A percentile compares a stretch with the other conserved stretches of the same genome.
Evolutionary conservation across 2,888 invertebrate species (phyloP).

Genomic region (Drosophila demipolita): DNA sequence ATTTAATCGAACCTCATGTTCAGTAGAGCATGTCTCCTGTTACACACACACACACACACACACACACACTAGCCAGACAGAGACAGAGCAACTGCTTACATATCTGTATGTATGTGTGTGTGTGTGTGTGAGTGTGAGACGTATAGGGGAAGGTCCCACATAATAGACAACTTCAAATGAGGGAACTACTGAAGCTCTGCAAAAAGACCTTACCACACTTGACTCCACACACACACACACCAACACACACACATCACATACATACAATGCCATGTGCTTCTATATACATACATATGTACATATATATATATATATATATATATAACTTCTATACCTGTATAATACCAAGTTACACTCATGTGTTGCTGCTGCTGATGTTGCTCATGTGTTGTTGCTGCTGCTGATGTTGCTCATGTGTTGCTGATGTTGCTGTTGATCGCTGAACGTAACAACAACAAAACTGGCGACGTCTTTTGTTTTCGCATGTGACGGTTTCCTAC

Average conservation of each 20-base stretch:
- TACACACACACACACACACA: constrained; percentile 63
- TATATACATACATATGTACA: not conserved
- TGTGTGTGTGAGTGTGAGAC: constrained; percentile 29
- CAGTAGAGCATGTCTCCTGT: constrained; percentile 84
- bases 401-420: constrained; percentile 33
- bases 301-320: not conserved
- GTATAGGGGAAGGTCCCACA: constrained; percentile 57
- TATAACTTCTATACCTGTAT: constrained; percentile 13
- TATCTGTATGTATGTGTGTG: not conserved
- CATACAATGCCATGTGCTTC: not conserved
- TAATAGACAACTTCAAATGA: constrained; percentile 65
- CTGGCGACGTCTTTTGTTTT: constrained; percentile 61
- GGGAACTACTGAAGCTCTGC: constrained; percentile 82
- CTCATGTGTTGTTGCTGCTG: constrained; percentile 26
- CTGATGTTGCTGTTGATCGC: constrained; percentile 61
- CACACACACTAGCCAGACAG: constrained; percentile 21
- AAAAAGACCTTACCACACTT: constrained; percentile 72
- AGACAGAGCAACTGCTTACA: constrained; percentile 17
- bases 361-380: constrained; percentile 18
- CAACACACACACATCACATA: not conserved
- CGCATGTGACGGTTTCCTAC: constrained; percentile 62
- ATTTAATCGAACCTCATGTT: constrained; percentile 85
- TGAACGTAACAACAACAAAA: constrained; percentile 62
- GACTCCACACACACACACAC: constrained; percentile 47
- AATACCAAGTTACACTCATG: constrained; percentile 30